Evolutionary conservation across 2,797 vertebrate species (phyloP).

Genomic region (Anas georgica): DNA sequence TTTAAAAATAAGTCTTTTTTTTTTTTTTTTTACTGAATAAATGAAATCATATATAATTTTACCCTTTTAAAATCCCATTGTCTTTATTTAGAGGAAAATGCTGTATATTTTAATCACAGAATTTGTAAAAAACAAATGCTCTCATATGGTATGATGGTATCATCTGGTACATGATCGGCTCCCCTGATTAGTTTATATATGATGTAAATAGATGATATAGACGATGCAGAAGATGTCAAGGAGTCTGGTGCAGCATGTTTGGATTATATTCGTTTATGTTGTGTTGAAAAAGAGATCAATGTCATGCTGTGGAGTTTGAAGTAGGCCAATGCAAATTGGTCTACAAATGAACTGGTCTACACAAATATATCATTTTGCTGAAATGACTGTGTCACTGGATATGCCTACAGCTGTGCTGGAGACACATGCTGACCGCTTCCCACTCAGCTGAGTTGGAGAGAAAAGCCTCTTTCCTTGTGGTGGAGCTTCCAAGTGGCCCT

Average conservation of each 20-base stretch:
- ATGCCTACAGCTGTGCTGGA: background rate
- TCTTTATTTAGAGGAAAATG: background rate
- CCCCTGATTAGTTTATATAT: background rate
- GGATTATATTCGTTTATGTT: background rate
- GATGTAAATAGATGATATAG: background rate
- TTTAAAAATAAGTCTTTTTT: background rate
- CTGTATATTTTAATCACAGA: background rate
- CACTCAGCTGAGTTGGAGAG: background rate
- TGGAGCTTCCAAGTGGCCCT: background rate
- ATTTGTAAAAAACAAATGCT: background rate
- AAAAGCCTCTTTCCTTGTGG: background rate
- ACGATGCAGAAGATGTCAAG: background rate
- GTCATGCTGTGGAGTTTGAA: background rate
- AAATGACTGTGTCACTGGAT: background rate
- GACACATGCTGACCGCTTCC: background rate
- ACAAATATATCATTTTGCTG: background rate
- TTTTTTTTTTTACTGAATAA: background rate
- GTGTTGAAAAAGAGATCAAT: background rate
- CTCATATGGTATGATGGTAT: background rate
- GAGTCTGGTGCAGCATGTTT: background rate
- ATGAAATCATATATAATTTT: background rate
- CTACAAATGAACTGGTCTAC: background rate
- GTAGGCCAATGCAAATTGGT: background rate
- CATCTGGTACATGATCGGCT: background rate
- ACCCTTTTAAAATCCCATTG: background rate